A percentile compares a stretch with the other conserved stretches of the same genome.
phyloP scores from a whole-genome alignment of 1,140 invertebrate genomes.

The Drosophila dunni region DNA sequence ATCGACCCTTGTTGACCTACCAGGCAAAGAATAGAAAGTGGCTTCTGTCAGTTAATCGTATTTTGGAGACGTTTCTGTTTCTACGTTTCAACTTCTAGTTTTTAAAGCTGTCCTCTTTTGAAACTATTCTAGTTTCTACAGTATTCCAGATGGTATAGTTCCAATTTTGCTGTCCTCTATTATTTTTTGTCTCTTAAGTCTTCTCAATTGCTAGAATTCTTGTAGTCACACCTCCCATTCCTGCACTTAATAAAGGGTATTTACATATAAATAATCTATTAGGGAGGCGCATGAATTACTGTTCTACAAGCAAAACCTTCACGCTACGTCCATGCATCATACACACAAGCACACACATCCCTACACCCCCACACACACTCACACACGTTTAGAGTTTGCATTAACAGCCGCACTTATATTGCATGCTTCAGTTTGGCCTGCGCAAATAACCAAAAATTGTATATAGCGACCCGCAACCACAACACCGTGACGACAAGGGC shows the following conservation, averaged over 20 bases:
- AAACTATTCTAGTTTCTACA: no score
- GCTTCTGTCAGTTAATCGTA: not conserved
- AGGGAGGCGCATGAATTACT: not conserved
- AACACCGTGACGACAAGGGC: constrained; percentile 72
- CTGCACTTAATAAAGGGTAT: not conserved
- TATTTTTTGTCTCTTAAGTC: no score
- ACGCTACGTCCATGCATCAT: not conserved
- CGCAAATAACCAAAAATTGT: constrained; percentile 76
- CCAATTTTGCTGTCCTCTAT: no score
- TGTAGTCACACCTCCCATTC: not conserved
- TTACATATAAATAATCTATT: not conserved
- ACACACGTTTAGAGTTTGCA: constrained; percentile 10
- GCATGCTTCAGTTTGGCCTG: constrained; percentile 50
- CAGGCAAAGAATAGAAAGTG: not conserved
- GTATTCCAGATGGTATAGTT: no score
- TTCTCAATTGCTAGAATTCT: not conserved
- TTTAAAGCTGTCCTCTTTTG: no score
- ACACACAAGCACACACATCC: not conserved
- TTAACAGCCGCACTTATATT: constrained; percentile 59
- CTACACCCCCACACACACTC: not conserved
- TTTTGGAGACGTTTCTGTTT: no score
- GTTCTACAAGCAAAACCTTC: not conserved
- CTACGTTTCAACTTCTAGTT: no score
- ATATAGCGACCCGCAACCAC: constrained; percentile 70
- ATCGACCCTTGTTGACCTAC: constrained; percentile 11